Evolutionary conservation across 1,140 invertebrate species (phyloP), one percentile per base, ranked within the genome.

Genomic region (Tetragnatha versicolor): DNA sequence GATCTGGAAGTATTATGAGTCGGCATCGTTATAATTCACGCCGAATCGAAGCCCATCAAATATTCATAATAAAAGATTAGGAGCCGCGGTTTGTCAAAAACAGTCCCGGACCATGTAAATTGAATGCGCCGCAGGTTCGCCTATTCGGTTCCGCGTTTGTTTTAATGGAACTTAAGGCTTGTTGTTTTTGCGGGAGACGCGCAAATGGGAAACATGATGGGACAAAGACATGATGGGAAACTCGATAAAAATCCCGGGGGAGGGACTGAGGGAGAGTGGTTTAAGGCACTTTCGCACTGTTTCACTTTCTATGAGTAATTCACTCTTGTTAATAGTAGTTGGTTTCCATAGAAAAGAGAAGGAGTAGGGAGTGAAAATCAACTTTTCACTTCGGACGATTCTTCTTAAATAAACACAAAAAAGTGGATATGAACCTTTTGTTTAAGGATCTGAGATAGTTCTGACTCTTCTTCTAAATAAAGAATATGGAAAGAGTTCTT

Each of bases 121-220:
- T 55, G 66, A 70, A 70, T 68, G 65, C 65, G 29, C 25, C 33
- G 9, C 55, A 35, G 31, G 55, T n/a, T 7, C 20, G 27, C 9
- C n/a, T 27, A 14, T 25, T 22, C 12, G 20, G 42, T 25, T 33
- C 4, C 7, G 29, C 66, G 27, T 70, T 70, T 70, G 55, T 55
- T 70, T 55, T 70, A 70, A 70, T 70, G 66, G 66, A 70, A 37
- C 10, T 12, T 12, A 61, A 27, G 12, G 31, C 27, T 65, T 70
- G 37, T 70, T 68, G 65, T 68, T 70, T n/a, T 70, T 55, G 47
- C 33, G n/a, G n/a, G n/a, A n/a, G n/a, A n/a, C n/a, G n/a, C n/a
- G n/a, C n/a, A n/a, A n/a, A n/a, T n/a, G n/a, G n/a, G n/a, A n/a
- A n/a, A n/a, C n/a, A n/a, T n/a, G n/a, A 37, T 55, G 10, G 31